Evolutionary conservation across 2,888 invertebrate species (phyloP).

Genomic region (Aphidius colemani): DNA sequence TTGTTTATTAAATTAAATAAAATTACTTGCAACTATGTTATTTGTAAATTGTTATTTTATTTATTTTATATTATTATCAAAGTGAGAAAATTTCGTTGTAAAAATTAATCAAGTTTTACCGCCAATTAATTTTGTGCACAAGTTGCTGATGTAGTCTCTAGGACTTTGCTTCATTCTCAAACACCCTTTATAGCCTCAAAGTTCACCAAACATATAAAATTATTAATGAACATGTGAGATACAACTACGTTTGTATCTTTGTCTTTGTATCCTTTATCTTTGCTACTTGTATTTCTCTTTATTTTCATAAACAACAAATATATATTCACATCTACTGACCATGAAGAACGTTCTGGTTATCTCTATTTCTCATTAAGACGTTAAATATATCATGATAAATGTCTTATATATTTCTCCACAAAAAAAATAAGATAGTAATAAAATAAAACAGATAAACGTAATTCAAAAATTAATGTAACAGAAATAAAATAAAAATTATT

Average conservation of each 20-base stretch:
- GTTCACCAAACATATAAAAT: slow-evolving; percentile 35
- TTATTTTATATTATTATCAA: too few species aligned
- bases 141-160: not conserved
- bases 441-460: too few species aligned
- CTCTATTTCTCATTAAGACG: not conserved
- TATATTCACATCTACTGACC: slow-evolving; percentile 3
- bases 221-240: slow-evolving; percentile 35
- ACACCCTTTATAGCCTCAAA: slow-evolving; percentile 18
- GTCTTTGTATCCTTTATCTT: slow-evolving; percentile 4
- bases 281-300: slow-evolving; percentile 19
- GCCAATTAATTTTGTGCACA: slow-evolving; percentile 21
- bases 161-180: slow-evolving; percentile 4
- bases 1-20: slow-evolving; percentile 1
- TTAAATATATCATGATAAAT: not conserved
- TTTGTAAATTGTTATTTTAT: too few species aligned
- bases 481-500: too few species aligned
- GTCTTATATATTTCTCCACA: not conserved
- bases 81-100: too few species aligned
- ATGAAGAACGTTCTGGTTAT: slow-evolving; percentile 8
- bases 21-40: not conserved
- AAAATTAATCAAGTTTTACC: slow-evolving; percentile 11
- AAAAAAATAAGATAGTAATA: too few species aligned
- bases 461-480: too few species aligned
- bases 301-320: slow-evolving; percentile 7
- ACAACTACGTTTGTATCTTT: slow-evolving; percentile 11